Evolutionary conservation across 2,888 invertebrate species (phyloP).

Genomic region (Amphiduros pacificus): DNA sequence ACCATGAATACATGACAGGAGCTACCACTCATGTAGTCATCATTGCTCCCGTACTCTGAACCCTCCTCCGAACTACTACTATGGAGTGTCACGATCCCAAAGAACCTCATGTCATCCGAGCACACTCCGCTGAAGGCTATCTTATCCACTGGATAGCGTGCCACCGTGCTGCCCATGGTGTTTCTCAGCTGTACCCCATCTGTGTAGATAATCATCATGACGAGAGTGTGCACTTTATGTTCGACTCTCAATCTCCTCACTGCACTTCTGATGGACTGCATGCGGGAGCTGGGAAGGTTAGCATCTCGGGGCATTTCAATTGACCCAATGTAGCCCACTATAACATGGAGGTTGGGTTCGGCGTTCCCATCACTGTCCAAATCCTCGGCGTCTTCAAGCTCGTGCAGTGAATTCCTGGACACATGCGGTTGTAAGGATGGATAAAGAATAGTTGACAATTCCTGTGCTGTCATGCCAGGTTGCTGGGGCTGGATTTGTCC

Average conservation of each 20-base stretch:
- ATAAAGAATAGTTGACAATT: slow-evolving; percentile 44
- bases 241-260: slow-evolving; percentile 87
- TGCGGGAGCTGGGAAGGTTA: slow-evolving; percentile 60
- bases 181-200: slow-evolving; percentile 76
- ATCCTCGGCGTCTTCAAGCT: neutral
- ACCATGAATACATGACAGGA: slow-evolving; percentile 95
- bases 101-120: slow-evolving; percentile 87
- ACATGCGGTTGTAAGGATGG: slow-evolving; percentile 33
- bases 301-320: slow-evolving; percentile 82
- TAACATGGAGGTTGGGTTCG: slow-evolving; percentile 1
- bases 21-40: slow-evolving; percentile 61
- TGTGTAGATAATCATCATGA: slow-evolving; percentile 81
- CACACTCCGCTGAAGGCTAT: slow-evolving; percentile 88
- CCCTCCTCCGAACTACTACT: slow-evolving; percentile 29
- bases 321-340: slow-evolving; percentile 87
- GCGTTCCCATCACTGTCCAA: neutral
- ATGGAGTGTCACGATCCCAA: slow-evolving; percentile 81
- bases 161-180: slow-evolving; percentile 76
- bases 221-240: slow-evolving; percentile 76
- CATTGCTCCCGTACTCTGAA: slow-evolving; percentile 36
- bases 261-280: slow-evolving; percentile 78
- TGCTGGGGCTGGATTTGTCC: too few species aligned
- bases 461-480: slow-evolving; percentile 51
- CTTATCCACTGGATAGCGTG: slow-evolving; percentile 83
- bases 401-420: neutral